Evolutionary conservation across 2,113 vertebrate species (phyloP), one percentile per base, ranked within the genome.

Genomic region (Tonatia bakeri): DNA sequence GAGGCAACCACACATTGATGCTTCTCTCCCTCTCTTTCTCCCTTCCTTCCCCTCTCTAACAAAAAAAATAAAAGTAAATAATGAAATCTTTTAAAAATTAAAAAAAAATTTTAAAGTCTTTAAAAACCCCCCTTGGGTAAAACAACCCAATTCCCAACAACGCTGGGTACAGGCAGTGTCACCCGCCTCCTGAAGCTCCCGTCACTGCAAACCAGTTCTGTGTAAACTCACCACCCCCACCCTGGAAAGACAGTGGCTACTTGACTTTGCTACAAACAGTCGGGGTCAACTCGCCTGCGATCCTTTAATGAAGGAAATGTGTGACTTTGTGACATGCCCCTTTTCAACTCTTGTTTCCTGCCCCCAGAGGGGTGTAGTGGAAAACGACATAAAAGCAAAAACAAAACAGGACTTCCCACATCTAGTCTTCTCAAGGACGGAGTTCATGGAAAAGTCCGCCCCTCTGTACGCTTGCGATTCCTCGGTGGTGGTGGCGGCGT

Each of bases 221-320:
- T 75, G 69, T 40, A 75, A 38, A 59, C 24, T 69, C 52, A 19
- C 89, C 86, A 26, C 95, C 33, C 64, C 77, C 45, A 82, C 2
- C 20, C 87, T 40, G 89, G 33, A 86, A 92, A 76, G 76, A 47
- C 59, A 90, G 50, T 82, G 94, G 80, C 93, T 96, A 3, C 3
- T 72, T 79, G 89, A 87, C 93, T 97, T 82, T 67, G 59, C 85
- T 91, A 93, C 94, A 94, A 95, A 97, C 93, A 98, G 82, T 93
- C 96, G 77, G 64, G 89, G 47, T 43, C 97, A 75, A 90, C 85
- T 96, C 95, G 82, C 65, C 88, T 31, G 50, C 4, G 56, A 96
- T 13, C 43, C 80, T 97, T 96, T 80, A 91, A 97, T 72, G 75
- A 91, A 50, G 43, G 86, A 77, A 86, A 56, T 22, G 24, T 75